Evolutionary conservation across 2,888 invertebrate species (phyloP), one percentile per base, ranked within the genome.

Genomic region (Stenolophus ochropezus): DNA sequence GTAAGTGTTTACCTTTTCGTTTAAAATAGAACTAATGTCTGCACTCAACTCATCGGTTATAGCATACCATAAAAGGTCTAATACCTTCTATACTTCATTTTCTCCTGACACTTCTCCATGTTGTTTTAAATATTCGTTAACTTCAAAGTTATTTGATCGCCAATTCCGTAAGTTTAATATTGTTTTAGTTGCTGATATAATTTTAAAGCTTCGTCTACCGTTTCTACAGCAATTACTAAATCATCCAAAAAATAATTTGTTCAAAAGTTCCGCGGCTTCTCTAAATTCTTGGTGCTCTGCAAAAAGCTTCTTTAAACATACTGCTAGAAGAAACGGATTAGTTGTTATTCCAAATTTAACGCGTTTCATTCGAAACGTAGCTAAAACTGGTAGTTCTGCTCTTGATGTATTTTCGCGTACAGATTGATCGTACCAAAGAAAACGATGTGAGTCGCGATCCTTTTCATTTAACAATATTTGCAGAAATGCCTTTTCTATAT

Each of bases 401-500:
- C 20, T 11, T 18, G 71, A 71, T 71, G 16, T 5, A 47, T 33
- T 71, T 6, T 42, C 33, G 16, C 33, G n/a, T n/a, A n/a, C n/a
- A n/a, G n/a, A n/a, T n/a, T n/a, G n/a, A n/a, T n/a, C n/a, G n/a
- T n/a, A n/a, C n/a, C n/a, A n/a, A n/a, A n/a, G n/a, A n/a, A n/a
- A n/a, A n/a, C n/a, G n/a, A n/a, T n/a, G n/a, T n/a, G n/a, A n/a
- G n/a, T n/a, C n/a, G n/a, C 86, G 61, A 65, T 87, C 85, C 11
- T 83, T 27, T 61, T 83, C 58, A 0, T 75, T 65, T 3, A 86
- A 49, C 8, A 65, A 47, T 33, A 87, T 85, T 83, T 86, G 85
- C n/a, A 85, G 83, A 82, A 87, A 87, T 0, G 86, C 86, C 61
- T 86, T 86, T 42, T 84, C 81, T 14, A 87, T 85, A 78, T 86